These are phyloP conservation scores for Bradypus variegatus DNA, from an alignment of 2,797 vertebrate genomes.

Conservation along the genomic window DNA sequence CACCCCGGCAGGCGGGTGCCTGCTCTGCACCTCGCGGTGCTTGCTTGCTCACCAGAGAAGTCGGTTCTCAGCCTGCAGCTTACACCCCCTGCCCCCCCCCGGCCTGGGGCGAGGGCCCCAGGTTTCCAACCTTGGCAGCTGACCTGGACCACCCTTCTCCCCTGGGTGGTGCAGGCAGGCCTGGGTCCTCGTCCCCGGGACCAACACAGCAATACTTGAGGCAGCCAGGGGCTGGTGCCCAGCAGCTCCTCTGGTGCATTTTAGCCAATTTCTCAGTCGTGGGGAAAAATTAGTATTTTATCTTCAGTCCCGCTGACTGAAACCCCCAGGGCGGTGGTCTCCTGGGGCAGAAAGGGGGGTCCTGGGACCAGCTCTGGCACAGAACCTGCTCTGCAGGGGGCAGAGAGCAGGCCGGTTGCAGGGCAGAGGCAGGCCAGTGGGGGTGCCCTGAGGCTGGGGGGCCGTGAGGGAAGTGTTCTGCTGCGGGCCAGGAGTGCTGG, in stretches of 20 bases:
- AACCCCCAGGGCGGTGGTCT: conserved; percentile 74
- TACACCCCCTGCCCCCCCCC: conserved; percentile 47
- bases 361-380: conserved; percentile 81
- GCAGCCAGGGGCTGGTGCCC: conserved; percentile 68
- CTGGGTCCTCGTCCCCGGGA: conserved; percentile 68
- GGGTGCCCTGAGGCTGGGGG: too few relatives aligned
- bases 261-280: conserved; percentile 78
- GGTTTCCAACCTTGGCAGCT: conserved; percentile 72
- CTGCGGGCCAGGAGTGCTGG: neutral
- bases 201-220: conserved; percentile 83
- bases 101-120: conserved; percentile 56
- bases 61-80: conserved; percentile 57
- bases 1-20: conserved; percentile 79
- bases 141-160: conserved; percentile 63
- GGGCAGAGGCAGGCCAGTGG: neutral
- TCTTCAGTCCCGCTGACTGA: conserved; percentile 68
- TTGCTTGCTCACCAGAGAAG: conserved; percentile 70
- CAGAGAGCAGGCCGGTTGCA: neutral
- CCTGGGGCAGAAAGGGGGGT: conserved; percentile 69
- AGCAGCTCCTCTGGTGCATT: conserved; percentile 78
- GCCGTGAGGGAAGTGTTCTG: neutral
- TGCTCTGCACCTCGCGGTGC: conserved; percentile 47
- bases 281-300: conserved; percentile 76
- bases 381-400: conserved; percentile 76
- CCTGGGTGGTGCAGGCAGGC: conserved; percentile 74